These are phyloP conservation scores for Prorops nasuta DNA, from an alignment of 1,140 invertebrate species.

Conservation along the genomic window DNA sequence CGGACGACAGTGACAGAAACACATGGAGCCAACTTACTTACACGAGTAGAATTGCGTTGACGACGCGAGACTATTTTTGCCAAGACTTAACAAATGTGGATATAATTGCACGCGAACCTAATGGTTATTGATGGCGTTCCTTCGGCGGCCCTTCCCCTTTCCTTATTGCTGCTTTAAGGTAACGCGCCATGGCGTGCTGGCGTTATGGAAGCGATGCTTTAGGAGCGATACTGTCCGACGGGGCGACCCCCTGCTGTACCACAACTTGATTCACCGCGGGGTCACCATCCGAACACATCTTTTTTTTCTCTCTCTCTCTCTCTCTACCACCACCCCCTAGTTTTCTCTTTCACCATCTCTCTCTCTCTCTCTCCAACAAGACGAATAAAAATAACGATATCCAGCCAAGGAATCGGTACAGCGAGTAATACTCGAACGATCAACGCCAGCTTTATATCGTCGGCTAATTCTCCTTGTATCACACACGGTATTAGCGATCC, in stretches of 20 bases:
- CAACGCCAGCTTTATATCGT: no score
- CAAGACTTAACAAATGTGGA: conserved; percentile 39
- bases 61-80: background rate
- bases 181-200: conserved; percentile 21
- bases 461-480: no score
- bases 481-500: no score
- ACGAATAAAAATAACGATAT: conserved; percentile 28
- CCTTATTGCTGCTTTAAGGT: conserved; percentile 12
- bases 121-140: conserved; percentile 50
- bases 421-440: no score
- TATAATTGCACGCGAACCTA: conserved; percentile 51
- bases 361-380: conserved; percentile 21
- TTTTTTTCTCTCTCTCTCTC: no score
- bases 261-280: conserved; percentile 39
- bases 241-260: conserved; percentile 36
- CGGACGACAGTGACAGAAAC: no score
- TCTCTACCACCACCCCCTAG: conserved; percentile 12
- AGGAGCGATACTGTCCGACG: conserved; percentile 39
- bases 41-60: no score
- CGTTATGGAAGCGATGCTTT: conserved; percentile 36
- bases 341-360: conserved; percentile 23
- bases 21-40: no score
- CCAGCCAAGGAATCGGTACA: no score
- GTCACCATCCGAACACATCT: conserved; percentile 17
- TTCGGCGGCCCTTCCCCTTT: conserved; percentile 16